phyloP scores from a whole-genome alignment of 1,140 invertebrate genomes.

The Rhyzopertha dominica region DNA sequence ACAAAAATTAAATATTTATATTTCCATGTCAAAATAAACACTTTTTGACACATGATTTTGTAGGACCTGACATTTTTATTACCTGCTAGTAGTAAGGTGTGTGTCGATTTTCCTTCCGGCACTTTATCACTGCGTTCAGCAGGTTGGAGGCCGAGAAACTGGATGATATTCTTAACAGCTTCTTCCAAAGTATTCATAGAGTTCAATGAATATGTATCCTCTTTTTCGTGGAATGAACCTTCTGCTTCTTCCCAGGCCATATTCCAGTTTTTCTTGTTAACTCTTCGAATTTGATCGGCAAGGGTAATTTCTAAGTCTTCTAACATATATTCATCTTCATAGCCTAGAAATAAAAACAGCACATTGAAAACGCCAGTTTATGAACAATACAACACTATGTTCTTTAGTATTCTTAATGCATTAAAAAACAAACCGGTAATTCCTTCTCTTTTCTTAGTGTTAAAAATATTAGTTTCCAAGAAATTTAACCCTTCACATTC shows the following conservation, averaged over 20 bases:
- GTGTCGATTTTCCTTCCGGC: slow-evolving; percentile 74
- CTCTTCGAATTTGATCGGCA: slow-evolving; percentile 86
- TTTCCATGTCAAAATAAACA: no score
- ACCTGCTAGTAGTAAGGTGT: slow-evolving; percentile 76
- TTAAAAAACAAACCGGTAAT: no score
- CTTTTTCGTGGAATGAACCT: slow-evolving; percentile 64
- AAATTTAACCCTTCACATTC: no score
- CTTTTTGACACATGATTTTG: background rate
- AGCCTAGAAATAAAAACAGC: slow-evolving; percentile 39
- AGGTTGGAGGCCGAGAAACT: slow-evolving; percentile 84
- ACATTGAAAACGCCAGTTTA: no score
- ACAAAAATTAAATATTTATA: no score
- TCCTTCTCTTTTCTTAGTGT: no score
- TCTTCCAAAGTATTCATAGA: slow-evolving; percentile 75
- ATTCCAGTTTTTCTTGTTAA: slow-evolving; percentile 74
- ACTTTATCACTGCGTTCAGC: slow-evolving; percentile 83
- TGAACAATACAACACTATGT: no score
- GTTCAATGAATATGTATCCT: slow-evolving; percentile 87
- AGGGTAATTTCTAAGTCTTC: slow-evolving; percentile 91
- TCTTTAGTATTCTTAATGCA: no score
- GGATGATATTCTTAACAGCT: slow-evolving; percentile 81
- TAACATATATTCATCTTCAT: slow-evolving; percentile 65
- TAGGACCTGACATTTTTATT: slow-evolving; percentile 14
- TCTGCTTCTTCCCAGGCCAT: slow-evolving; percentile 65
- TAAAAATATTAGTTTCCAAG: no score